Percentiles rank a stretch among this genome's conserved stretches.
These are phyloP conservation scores for Incurvaria masculella DNA, from an alignment of 2,888 invertebrate genomes.

Conservation along the genomic window DNA sequence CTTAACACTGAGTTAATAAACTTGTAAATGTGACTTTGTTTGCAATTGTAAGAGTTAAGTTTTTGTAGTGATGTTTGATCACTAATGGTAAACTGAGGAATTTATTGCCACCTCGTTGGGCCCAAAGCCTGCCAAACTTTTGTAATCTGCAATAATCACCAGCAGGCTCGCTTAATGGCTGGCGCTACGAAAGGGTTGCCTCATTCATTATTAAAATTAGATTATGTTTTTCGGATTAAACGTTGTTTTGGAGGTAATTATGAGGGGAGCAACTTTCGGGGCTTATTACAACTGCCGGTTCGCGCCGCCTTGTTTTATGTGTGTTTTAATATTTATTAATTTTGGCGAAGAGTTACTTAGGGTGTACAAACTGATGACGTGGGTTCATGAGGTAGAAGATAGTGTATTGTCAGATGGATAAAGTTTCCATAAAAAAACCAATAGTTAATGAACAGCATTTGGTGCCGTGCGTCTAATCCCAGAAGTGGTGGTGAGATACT, in stretches of 20 bases:
- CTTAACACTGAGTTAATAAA: too few relatives aligned
- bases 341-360: neutral
- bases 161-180: neutral
- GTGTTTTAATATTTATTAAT: neutral
- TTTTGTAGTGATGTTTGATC: too few relatives aligned
- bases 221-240: slow-evolving; percentile 44
- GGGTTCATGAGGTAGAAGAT: too few relatives aligned
- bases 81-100: too few relatives aligned
- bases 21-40: too few relatives aligned
- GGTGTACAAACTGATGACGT: neutral
- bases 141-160: neutral
- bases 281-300: neutral
- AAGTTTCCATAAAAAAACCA: too few relatives aligned
- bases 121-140: neutral
- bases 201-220: slow-evolving; percentile 34
- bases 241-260: slow-evolving; percentile 41
- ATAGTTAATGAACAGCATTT: too few relatives aligned
- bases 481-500: too few relatives aligned
- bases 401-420: too few relatives aligned
- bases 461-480: too few relatives aligned
- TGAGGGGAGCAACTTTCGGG: slow-evolving; percentile 4
- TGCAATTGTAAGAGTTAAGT: too few relatives aligned
- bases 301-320: neutral
- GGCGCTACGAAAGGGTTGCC: neutral
- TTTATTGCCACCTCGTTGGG: too few relatives aligned